Evolutionary conservation across 1,140 invertebrate species (phyloP), one percentile per base, ranked within the genome.

Genomic region (Phymastichus coffea): DNA sequence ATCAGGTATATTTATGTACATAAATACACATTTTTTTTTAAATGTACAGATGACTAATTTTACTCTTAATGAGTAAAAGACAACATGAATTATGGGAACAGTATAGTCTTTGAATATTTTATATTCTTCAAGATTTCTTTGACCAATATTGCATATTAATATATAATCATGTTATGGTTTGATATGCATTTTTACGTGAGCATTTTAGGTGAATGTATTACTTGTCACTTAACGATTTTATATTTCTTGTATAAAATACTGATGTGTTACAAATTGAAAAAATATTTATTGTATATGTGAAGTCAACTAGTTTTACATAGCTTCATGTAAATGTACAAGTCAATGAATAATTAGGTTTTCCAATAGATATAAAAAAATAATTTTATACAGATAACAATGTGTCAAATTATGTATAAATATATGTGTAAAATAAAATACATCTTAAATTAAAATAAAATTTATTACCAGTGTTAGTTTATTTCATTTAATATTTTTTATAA

Each of bases 401-500:
- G 48, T 60, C 43, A 60, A 61, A 55, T 49, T 55, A 47, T 61
- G 46, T 55, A 53, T 33, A 54, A n/a, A n/a, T n/a, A n/a, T n/a
- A n/a, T 53, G 19, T 38, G 26, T 49, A 49, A 61, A 55, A 51
- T 55, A 55, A 55, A 55, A 51, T 44, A 25, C 56, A 56, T 55
- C 41, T 55, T 40, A 20, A 60, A 60, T 54, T 60, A 30, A 17
- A 60, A 54, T 59, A 52, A 54, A 54, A 8, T 1, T 44, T 25
- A 35, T 61, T 61, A 6, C 4, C 12, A 40, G n/a, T 6, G 30
- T 61, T 56, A 43, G 2, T 61, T 61, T 49, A 61, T 61, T 61
- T 61, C 28, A 49, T 61, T 43, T 61, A 43, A 49, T n/a, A n/a
- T n/a, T n/a, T 56, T 56, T 61, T 61, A 61, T 61, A 61, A 61